phyloP scores from a whole-genome alignment of 2,797 vertebrate species.

The Craterocephalus amniculus region DNA sequence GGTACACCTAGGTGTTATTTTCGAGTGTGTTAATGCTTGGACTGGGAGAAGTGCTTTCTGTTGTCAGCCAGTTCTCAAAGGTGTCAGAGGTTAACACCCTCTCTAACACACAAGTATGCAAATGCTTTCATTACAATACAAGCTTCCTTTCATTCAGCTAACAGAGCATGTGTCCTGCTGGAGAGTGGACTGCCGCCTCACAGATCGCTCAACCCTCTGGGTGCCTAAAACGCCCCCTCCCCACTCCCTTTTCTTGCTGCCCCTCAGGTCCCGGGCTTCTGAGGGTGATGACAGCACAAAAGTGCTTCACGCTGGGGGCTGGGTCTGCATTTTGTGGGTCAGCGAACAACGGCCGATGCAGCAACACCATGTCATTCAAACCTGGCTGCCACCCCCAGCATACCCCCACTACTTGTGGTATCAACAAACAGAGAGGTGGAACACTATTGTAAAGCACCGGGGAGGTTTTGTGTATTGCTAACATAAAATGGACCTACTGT shows the following conservation, averaged over 20 bases:
- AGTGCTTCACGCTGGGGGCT: constrained; percentile 80
- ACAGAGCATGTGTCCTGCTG: constrained; percentile 73
- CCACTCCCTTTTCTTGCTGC: constrained; percentile 8
- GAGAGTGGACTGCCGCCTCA: constrained; percentile 58
- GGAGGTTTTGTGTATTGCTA: constrained; percentile 65
- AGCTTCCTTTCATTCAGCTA: constrained; percentile 67
- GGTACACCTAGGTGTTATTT: constrained; percentile 68
- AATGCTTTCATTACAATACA: constrained; percentile 77
- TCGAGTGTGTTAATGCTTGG: constrained; percentile 61
- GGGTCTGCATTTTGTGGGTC: constrained; percentile 83
- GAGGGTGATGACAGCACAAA: constrained; percentile 77
- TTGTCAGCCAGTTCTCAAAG: constrained; percentile 69
- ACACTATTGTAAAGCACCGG: constrained; percentile 64
- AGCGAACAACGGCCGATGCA: constrained; percentile 74
- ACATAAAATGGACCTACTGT: constrained; percentile 69
- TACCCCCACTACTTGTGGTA: constrained; percentile 67
- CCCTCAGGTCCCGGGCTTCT: constrained; percentile 54
- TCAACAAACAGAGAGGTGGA: constrained; percentile 79
- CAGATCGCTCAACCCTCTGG: constrained; percentile 30
- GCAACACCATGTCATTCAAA: constrained; percentile 80
- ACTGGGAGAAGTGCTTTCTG: constrained; percentile 72
- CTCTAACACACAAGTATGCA: constrained; percentile 77
- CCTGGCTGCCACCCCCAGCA: constrained; percentile 33
- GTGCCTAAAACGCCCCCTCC: constrained; percentile 36
- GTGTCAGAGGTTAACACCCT: constrained; percentile 82